These are phyloP conservation scores for Timema cristinae DNA, from an alignment of 2,888 invertebrate genomes.

Conservation along the genomic window DNA sequence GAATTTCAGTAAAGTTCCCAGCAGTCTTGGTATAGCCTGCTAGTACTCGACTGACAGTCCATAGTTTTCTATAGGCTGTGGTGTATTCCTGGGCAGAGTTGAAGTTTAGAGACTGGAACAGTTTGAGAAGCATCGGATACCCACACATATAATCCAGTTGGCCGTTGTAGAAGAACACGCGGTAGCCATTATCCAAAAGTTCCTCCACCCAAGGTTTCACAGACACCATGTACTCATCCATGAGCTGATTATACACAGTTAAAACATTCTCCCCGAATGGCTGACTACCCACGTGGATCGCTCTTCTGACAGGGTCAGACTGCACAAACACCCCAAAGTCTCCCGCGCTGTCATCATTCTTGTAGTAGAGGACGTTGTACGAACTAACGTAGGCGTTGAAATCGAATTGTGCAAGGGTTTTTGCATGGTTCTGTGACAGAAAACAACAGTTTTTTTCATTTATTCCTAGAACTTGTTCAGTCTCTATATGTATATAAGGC, in stretches of 20 bases:
- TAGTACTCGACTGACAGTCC: constrained; percentile 37
- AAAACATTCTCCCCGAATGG: constrained; percentile 50
- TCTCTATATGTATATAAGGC: too few species aligned
- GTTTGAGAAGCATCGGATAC: constrained; percentile 44
- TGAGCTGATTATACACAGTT: constrained; percentile 50
- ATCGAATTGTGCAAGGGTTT: constrained; percentile 20
- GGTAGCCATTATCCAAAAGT: constrained; percentile 46
- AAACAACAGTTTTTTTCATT: too few species aligned
- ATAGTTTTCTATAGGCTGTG: constrained; percentile 36
- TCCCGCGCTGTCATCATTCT: constrained; percentile 1
- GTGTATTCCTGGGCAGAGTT: constrained; percentile 39
- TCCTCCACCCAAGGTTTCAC: constrained; percentile 55
- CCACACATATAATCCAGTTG: constrained; percentile 48
- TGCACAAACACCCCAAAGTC: constrained; percentile 43
- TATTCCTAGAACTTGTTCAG: too few species aligned
- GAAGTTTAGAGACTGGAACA: constrained; percentile 43
- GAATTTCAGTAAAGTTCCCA: constrained; percentile 37
- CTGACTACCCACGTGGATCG: constrained; percentile 52
- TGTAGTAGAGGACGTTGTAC: constrained; percentile 51
- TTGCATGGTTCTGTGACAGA: too few species aligned
- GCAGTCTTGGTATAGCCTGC: constrained; percentile 38
- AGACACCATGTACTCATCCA: constrained; percentile 54
- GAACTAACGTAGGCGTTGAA: constrained; percentile 46
- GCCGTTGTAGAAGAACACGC: constrained; percentile 46
- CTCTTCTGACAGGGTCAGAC: constrained; percentile 47